Evolutionary conservation across 2,888 invertebrate species (phyloP), one percentile per base, ranked within the genome.

Genomic region (Idaea dimidiata): DNA sequence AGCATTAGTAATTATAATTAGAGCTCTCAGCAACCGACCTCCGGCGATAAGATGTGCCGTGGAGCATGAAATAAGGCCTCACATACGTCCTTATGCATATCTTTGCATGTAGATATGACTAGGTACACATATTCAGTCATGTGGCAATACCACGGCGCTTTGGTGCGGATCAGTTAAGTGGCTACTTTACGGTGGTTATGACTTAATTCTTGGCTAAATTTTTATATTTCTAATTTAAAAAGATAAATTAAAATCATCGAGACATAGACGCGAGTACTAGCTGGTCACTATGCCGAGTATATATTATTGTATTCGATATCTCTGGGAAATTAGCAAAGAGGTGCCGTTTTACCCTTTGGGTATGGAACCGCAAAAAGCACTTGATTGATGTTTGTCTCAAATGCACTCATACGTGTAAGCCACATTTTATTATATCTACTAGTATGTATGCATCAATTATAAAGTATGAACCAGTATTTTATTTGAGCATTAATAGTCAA

Each of bases 1-100:
- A 87, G 86, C 87, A 89, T 88, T 80, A 89, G 89, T 89, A 88
- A 91, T 91, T 89, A 89, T 89, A 88, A 91, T 89, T 85, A 86
- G 82, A 82, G 78, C 82, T 79, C 80, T 78, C 72, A 75, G 69
- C 67, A 66, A 71, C 70, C 80, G 84, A 86, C 91, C 91, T 86
- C 83, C 78, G 91, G 91, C 91, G 84, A 89, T 89, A 91, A 90
- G 91, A 90, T 88, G 90, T 89, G 83, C 83, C 78, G 74, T 74
- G 84, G 81, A 90, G 89, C 91, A 87, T 90, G 89, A 89, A 92
- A 92, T 91, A 89, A 91, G 88, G 87, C 86, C 72, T 76, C 77
- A 78, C 82, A 86, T 84, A 81, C 80, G 82, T 80, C 75, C 75
- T 72, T 56, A 66, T 16, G 57, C 54, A 61, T 60, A 62, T 66